phyloP scores from a whole-genome alignment of 2,113 vertebrate species.

The Macaca nemestrina region DNA sequence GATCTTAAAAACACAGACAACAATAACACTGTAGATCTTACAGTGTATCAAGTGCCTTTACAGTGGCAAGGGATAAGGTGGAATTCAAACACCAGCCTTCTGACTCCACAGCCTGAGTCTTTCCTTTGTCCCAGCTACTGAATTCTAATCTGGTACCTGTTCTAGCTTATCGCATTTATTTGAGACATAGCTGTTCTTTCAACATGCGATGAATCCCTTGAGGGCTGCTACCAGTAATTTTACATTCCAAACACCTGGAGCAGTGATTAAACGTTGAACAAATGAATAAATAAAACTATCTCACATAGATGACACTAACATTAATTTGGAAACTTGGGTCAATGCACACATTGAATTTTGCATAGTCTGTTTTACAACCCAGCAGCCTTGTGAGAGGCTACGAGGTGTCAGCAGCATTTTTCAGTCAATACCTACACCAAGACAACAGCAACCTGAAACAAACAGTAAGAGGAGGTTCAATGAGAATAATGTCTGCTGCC shows the following conservation, averaged over 20 bases:
- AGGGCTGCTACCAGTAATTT: not conserved
- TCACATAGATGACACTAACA: not conserved
- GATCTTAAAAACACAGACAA: not conserved
- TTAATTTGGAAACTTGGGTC: slow-evolving; percentile 30
- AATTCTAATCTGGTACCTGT: not conserved
- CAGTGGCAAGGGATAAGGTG: not conserved
- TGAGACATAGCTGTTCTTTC: not conserved
- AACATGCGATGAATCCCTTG: not conserved
- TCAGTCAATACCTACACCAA: not conserved
- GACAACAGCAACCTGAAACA: not conserved
- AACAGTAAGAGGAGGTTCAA: not conserved
- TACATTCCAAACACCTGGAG: not conserved
- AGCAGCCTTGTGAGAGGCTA: not conserved
- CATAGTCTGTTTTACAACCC: slow-evolving; percentile 25
- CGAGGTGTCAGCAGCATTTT: not conserved
- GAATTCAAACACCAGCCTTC: not conserved
- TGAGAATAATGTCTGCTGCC: not conserved
- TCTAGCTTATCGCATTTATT: not conserved
- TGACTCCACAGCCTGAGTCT: not conserved
- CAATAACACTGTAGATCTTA: not conserved
- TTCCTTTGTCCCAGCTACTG: too few relatives aligned
- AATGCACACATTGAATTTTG: slow-evolving; percentile 44
- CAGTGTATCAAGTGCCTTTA: not conserved
- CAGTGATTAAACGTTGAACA: not conserved
- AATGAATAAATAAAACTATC: slow-evolving; percentile 31